Evolutionary conservation across 2,113 vertebrate genomes (phyloP).

Genomic region (Condylura cristata): DNA sequence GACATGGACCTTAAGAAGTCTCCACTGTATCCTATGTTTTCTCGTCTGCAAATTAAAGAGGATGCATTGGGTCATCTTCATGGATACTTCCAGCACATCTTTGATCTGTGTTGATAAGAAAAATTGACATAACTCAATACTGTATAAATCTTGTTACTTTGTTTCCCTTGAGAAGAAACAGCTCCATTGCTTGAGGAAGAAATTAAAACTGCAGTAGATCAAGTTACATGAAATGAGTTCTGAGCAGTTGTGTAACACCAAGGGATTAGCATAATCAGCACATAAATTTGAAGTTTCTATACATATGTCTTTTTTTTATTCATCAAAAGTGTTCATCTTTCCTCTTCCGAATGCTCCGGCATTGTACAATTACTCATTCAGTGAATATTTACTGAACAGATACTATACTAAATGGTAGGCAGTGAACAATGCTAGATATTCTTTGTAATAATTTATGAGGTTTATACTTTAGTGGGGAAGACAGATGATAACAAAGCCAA

Average conservation of each 20-base stretch:
- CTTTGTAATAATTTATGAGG: background rate
- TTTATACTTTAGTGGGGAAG: background rate
- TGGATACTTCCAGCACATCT: background rate
- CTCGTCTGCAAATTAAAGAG: background rate
- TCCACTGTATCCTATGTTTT: background rate
- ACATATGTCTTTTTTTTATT: background rate
- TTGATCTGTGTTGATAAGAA: background rate
- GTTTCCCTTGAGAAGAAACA: background rate
- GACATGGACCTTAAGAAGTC: background rate
- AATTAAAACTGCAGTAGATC: conserved; percentile 6
- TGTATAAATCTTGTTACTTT: conserved; percentile 24
- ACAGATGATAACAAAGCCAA: background rate
- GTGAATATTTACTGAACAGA: background rate
- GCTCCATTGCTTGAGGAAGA: conserved; percentile 43
- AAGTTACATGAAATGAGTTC: conserved; percentile 36
- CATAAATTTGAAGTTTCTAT: background rate
- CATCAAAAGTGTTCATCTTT: background rate
- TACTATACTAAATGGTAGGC: background rate
- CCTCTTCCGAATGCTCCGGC: background rate
- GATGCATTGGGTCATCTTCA: background rate
- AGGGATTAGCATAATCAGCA: background rate
- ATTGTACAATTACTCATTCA: background rate
- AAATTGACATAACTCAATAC: background rate
- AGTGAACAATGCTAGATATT: background rate
- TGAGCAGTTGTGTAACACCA: background rate